phyloP scores from a whole-genome alignment of 2,888 invertebrate genomes.

The Ectemnius cavifrons region DNA sequence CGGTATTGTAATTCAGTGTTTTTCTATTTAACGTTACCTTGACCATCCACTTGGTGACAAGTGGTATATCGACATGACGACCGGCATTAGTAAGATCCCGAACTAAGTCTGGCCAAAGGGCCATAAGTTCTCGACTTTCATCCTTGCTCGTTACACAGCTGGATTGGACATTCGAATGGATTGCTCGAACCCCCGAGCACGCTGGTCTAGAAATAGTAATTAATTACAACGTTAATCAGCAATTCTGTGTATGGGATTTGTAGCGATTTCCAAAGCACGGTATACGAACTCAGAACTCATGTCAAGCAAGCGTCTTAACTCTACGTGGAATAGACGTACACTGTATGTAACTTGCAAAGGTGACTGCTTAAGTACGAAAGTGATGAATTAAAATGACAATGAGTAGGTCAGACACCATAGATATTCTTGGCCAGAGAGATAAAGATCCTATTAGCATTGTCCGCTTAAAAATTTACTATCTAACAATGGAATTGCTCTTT shows the following conservation, averaged over 20 bases:
- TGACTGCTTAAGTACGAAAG: too few species aligned
- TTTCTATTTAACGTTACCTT: slow-evolving; percentile 73
- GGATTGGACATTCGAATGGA: slow-evolving; percentile 74
- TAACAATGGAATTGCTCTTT: not conserved
- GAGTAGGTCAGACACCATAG: too few species aligned
- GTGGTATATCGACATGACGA: slow-evolving; percentile 87
- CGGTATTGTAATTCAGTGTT: too few species aligned
- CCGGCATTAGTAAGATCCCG: slow-evolving; percentile 89
- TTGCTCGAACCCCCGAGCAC: slow-evolving; percentile 37
- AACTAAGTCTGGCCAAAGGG: slow-evolving; percentile 91
- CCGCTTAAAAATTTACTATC: not conserved
- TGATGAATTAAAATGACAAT: too few species aligned
- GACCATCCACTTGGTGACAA: slow-evolving; percentile 89
- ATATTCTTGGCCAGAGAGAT: too few species aligned
- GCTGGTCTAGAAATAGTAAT: slow-evolving; percentile 23
- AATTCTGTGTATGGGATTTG: too few species aligned
- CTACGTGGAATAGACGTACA: too few species aligned
- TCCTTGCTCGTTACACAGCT: slow-evolving; percentile 86
- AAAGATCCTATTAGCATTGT: too few species aligned
- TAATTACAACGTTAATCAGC: too few species aligned
- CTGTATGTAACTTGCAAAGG: too few species aligned
- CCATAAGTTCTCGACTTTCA: slow-evolving; percentile 92
- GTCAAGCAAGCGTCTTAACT: too few species aligned
- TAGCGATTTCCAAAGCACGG: too few species aligned
- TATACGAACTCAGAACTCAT: not conserved